Base-by-base conservation (phyloP, 1,140 invertebrate species). In the Lysiphlebus fabarum region DNA sequence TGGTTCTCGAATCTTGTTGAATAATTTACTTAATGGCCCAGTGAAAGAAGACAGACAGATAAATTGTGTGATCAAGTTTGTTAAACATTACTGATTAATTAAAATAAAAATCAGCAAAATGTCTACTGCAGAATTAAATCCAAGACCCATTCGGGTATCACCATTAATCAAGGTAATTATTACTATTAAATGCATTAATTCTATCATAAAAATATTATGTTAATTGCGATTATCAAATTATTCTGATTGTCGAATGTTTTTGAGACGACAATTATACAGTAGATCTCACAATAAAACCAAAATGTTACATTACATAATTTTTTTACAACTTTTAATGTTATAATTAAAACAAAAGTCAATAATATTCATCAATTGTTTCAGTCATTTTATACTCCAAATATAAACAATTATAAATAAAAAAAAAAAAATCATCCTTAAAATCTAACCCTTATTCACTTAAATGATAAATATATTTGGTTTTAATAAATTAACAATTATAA, bases 161-260 rank as follows among this genome's bases (percentile, higher is more conserved):
- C 87, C 88, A 44, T 71, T 90, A 26, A 90, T 90, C 69, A 87
- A 86, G 80, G 87, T 88, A 82, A 79, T 67, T 3, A 34, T 53
- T 26, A 26, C 51, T 11, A 53, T 56, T 3, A 11, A 50, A 58
- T 12, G n/a, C 53, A 43, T 17, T 7, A 1, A 49, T 77, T 72
- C 65, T 47, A 34, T 57, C 14, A 54, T 67, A 74, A 33, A 47
- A 41, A 48, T 56, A 44, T 37, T n/a, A 11, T 0, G 9, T 14
- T 44, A 9, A 40, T 40, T 51, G 6, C 4, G 0, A 33, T n/a
- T 0, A 37, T 56, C 41, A 53, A 17, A 17, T 47, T 26, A 12
- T 12, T 36, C 5, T 54, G 26, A n/a, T 54, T 37, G 8, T 41
- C 37, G 41, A 17, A 40, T 58, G 56, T 61, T 45, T 26, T 48